Conservation (phyloP, 2,888 invertebrate genomes). For the Octodonta nipae region DNA sequence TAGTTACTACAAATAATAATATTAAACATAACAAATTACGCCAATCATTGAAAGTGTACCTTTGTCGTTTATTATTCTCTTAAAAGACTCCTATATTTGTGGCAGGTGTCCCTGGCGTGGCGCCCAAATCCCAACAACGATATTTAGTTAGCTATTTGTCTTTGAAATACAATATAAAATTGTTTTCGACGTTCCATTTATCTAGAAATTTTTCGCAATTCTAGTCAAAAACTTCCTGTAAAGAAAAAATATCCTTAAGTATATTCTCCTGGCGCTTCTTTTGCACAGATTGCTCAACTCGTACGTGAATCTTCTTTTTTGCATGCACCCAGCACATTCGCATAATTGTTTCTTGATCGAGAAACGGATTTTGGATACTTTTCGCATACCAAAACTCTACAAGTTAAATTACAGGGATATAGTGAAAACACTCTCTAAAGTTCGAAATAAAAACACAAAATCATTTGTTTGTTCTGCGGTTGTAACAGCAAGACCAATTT, state of each 20-base stretch:
- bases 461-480: conserved; percentile 1
- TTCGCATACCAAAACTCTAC: background rate
- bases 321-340: too few relatives aligned
- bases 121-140: conserved; percentile 4
- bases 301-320: conserved; percentile 2
- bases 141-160: conserved; percentile 3
- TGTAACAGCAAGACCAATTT: conserved; percentile 2
- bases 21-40: conserved; percentile 5
- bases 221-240: conserved; percentile 6
- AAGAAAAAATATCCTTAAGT: conserved; percentile 6
- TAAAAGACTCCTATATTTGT: conserved; percentile 6
- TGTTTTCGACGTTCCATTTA: conserved; percentile 4
- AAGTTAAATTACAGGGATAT: background rate
- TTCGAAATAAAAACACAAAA: conserved; percentile 1
- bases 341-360: too few relatives aligned
- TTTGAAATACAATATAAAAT: conserved; percentile 4
- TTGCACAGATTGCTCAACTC: conserved; percentile 6
- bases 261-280: conserved; percentile 4
- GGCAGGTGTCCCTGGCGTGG: conserved; percentile 5
- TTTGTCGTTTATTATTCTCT: conserved; percentile 4
- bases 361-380: too few relatives aligned
- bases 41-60: conserved; percentile 5
- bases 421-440: background rate
- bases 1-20: conserved; percentile 2
- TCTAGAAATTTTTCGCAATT: conserved; percentile 3